phyloP scores from a whole-genome alignment of 1,140 invertebrate genomes.

The Carposina sasakii region DNA sequence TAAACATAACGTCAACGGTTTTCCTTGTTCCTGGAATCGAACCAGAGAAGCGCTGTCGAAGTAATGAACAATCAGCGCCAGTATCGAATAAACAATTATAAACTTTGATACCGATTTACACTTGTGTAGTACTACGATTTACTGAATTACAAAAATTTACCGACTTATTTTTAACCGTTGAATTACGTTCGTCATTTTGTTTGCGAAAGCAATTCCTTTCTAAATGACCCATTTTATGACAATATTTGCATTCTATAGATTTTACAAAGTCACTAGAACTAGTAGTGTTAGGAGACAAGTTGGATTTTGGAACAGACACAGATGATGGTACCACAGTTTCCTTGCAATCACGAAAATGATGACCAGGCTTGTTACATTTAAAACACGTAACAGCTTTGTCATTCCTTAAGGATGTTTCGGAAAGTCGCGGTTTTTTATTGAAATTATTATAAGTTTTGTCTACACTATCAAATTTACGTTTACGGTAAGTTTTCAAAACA shows the following conservation, averaged over 20 bases:
- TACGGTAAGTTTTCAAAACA: slow-evolving; percentile 26
- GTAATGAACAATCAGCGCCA: slow-evolving; percentile 24
- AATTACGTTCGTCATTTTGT: slow-evolving; percentile 20
- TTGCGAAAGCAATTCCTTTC: slow-evolving; percentile 23
- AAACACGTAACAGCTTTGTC: slow-evolving; percentile 7
- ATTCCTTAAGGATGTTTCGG: neutral
- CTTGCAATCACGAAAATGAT: slow-evolving; percentile 9
- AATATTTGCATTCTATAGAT: slow-evolving; percentile 22
- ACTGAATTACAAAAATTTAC: slow-evolving; percentile 17
- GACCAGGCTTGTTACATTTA: slow-evolving; percentile 23
- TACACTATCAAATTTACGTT: neutral
- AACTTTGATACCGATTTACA: slow-evolving; percentile 12
- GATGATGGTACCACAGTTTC: neutral
- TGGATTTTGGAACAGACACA: neutral
- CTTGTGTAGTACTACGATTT: slow-evolving; percentile 9
- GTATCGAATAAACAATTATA: slow-evolving; percentile 22
- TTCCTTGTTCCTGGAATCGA: slow-evolving; percentile 21
- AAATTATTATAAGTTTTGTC: neutral
- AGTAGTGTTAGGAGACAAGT: neutral
- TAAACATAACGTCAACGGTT: slow-evolving; percentile 4
- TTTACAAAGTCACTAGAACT: neutral
- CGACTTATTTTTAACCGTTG: slow-evolving; percentile 10
- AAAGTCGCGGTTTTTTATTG: slow-evolving; percentile 4
- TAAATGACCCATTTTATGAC: slow-evolving; percentile 16
- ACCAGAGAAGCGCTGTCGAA: slow-evolving; percentile 12